Conservation (phyloP, 2,113 vertebrate species). For the Pterophyllum scalare region DNA sequence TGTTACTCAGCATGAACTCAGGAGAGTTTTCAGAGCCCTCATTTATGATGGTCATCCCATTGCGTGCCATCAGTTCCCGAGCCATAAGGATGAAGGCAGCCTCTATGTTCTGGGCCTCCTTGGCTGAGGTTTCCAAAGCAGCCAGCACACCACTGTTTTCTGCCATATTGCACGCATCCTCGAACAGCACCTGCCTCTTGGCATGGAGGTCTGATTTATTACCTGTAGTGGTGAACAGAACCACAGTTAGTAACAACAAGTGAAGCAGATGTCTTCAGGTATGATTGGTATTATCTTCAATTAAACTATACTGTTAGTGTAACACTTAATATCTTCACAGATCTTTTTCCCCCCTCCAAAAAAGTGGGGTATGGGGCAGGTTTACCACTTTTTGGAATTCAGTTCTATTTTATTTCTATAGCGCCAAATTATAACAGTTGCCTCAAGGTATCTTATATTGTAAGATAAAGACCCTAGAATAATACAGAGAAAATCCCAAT, state of each 20-base stretch:
- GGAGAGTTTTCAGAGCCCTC: slow-evolving; percentile 69
- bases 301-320: not conserved
- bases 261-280: not conserved
- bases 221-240: slow-evolving; percentile 75
- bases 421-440: too few relatives aligned
- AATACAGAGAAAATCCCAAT: too few relatives aligned
- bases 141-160: slow-evolving; percentile 88
- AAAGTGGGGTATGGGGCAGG: too few relatives aligned
- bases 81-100: slow-evolving; percentile 75
- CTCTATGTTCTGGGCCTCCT: slow-evolving; percentile 75
- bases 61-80: slow-evolving; percentile 71
- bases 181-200: slow-evolving; percentile 88
- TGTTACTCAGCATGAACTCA: slow-evolving; percentile 70
- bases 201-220: slow-evolving; percentile 89
- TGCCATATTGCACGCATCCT: slow-evolving; percentile 91
- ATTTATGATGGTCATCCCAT: slow-evolving; percentile 70
- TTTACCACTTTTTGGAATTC: too few relatives aligned
- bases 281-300: not conserved
- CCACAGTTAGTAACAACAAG: not conserved
- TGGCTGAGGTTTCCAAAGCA: slow-evolving; percentile 92
- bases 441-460: too few relatives aligned
- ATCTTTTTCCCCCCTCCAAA: not conserved
- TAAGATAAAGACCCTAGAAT: too few relatives aligned
- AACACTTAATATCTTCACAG: not conserved
- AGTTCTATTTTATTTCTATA: too few relatives aligned